Percentiles rank a stretch among this genome's conserved stretches.
Evolutionary conservation across 64 coral and sea anemone genomes (phyloP).

Genomic region (Porites australiensis): DNA sequence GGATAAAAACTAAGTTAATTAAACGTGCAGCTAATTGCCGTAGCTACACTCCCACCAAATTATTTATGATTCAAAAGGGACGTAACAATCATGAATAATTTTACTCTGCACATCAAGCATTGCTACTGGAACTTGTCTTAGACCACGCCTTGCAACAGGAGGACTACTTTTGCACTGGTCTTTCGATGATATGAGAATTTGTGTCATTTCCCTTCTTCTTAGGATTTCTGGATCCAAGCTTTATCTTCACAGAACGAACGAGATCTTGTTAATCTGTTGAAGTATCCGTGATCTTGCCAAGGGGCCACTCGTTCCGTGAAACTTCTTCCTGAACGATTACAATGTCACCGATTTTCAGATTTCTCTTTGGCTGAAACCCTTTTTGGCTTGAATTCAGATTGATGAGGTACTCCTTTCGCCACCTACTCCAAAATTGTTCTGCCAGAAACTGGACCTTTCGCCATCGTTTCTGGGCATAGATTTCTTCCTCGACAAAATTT

Average conservation of each 20-base stretch:
- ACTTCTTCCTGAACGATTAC: neutral
- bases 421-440: too few species aligned
- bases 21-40: too few species aligned
- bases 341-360: too few species aligned
- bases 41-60: too few species aligned
- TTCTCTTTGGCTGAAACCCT: too few species aligned
- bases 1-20: too few species aligned
- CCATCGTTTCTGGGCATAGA: constrained; percentile 7
- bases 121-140: neutral
- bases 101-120: neutral
- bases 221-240: constrained; percentile 6
- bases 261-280: too few species aligned
- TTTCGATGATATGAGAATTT: neutral
- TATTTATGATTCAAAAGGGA: too few species aligned
- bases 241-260: too few species aligned
- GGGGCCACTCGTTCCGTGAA: neutral
- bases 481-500: constrained; percentile 6
- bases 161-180: constrained; percentile 13
- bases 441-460: too few species aligned
- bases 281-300: too few species aligned
- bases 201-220: neutral
- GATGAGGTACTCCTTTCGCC: too few species aligned
- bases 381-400: neutral
- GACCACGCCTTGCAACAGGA: neutral
- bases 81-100: constrained; percentile 21